phyloP scores from a whole-genome alignment of 1,140 invertebrate genomes.

The Meloidogyne floridensis region DNA sequence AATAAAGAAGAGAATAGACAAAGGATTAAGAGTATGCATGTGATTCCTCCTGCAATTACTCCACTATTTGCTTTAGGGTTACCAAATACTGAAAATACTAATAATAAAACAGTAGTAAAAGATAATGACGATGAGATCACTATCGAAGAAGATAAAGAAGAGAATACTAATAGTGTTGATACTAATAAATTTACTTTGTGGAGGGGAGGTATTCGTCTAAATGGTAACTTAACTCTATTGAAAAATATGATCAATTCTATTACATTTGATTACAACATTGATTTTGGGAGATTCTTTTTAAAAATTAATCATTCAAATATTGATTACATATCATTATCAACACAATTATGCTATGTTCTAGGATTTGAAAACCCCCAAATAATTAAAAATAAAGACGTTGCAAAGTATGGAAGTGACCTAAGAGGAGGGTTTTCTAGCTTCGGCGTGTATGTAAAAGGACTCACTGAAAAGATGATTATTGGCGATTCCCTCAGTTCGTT shows the following conservation, averaged over 20 bases:
- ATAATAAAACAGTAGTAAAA: not conserved
- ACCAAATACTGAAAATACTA: not conserved
- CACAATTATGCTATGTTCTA: constrained; percentile 11
- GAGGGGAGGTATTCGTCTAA: not conserved
- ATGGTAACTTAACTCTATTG: not conserved
- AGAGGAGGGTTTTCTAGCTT: constrained; percentile 24
- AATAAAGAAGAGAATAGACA: no score
- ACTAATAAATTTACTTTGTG: not conserved
- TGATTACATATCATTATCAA: not conserved
- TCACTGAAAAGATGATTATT: constrained; percentile 25
- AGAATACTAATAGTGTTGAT: not conserved
- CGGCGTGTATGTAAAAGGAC: constrained; percentile 11
- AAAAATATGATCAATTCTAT: not conserved
- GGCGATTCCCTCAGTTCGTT: constrained; percentile 15
- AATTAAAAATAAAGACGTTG: constrained; percentile 8
- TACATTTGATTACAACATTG: not conserved
- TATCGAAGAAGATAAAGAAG: not conserved
- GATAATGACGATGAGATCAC: not conserved
- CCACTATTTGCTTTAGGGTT: not conserved
- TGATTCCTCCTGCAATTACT: not conserved
- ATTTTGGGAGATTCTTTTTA: not conserved
- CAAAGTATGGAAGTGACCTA: constrained; percentile 23
- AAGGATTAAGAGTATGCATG: not conserved
- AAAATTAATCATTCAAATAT: not conserved
- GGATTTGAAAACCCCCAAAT: not conserved